phyloP scores from a whole-genome alignment of 2,113 vertebrate species.

The Vulpes ferrilata region DNA sequence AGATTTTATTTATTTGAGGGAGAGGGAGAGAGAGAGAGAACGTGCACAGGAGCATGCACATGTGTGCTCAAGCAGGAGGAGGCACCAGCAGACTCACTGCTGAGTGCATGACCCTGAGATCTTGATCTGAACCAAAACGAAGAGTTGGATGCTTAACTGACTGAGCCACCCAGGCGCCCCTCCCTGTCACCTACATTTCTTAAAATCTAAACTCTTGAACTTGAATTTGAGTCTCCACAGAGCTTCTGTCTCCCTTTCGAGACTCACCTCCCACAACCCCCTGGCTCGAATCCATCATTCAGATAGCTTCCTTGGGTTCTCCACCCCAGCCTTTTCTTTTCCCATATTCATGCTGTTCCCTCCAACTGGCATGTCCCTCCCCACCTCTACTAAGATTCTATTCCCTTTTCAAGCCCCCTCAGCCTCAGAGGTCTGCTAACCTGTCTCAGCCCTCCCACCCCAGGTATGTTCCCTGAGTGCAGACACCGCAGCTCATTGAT shows the following conservation, averaged over 20 bases:
- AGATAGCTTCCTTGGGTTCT: neutral
- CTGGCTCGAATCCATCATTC: neutral
- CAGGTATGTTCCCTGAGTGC: neutral
- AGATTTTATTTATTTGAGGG: neutral
- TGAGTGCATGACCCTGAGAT: neutral
- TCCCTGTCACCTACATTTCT: neutral
- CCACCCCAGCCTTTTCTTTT: neutral
- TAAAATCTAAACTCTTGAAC: neutral
- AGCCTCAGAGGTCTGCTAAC: neutral
- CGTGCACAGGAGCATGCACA: too few relatives aligned
- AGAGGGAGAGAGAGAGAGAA: neutral
- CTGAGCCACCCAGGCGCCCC: neutral
- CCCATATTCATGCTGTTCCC: neutral
- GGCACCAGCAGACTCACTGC: too few relatives aligned
- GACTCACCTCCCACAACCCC: neutral
- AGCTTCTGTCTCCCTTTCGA: neutral
- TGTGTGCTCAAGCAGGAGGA: too few relatives aligned
- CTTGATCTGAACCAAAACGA: neutral
- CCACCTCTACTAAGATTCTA: neutral
- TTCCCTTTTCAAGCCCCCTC: neutral
- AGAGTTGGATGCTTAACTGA: neutral
- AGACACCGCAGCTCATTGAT: neutral
- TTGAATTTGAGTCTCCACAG: neutral
- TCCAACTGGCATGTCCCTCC: neutral
- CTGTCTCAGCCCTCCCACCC: neutral